These are phyloP conservation scores for Peromyscus polionotus DNA, from an alignment of 2,113 vertebrate genomes.

Conservation along the genomic window DNA sequence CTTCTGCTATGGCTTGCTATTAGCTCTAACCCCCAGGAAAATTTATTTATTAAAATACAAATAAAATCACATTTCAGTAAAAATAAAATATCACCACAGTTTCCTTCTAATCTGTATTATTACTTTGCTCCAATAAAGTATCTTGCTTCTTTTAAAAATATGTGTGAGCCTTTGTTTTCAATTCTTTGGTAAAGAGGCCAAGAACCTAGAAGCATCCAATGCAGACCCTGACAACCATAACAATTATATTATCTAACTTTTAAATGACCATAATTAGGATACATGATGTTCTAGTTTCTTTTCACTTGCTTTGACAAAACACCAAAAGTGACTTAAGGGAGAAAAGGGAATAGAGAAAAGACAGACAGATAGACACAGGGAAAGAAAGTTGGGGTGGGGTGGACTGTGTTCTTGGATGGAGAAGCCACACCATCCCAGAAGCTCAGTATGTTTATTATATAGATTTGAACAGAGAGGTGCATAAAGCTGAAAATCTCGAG, in stretches of 20 bases:
- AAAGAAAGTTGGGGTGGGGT: neutral
- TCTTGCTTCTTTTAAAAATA: neutral
- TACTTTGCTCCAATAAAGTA: neutral
- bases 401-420: neutral
- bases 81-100: neutral
- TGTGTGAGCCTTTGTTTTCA: neutral
- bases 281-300: neutral
- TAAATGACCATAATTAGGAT: neutral
- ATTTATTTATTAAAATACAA: too few relatives aligned
- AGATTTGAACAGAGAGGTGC: neutral
- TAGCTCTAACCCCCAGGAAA: too few relatives aligned
- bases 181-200: neutral
- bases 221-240: neutral
- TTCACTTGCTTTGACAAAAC: neutral
- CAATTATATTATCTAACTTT: neutral
- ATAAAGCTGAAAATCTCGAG: neutral
- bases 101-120: neutral
- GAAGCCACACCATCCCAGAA: neutral
- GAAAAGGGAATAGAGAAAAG: neutral
- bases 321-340: neutral
- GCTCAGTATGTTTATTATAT: neutral
- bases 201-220: neutral
- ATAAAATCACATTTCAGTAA: too few relatives aligned
- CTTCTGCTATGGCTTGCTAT: too few relatives aligned
- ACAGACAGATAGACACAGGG: neutral